Percentiles rank a stretch among this genome's conserved stretches.
Conservation (phyloP, 35 echinoderm and acorn worm genomes). For the Strongylocentrotus purpuratus region DNA sequence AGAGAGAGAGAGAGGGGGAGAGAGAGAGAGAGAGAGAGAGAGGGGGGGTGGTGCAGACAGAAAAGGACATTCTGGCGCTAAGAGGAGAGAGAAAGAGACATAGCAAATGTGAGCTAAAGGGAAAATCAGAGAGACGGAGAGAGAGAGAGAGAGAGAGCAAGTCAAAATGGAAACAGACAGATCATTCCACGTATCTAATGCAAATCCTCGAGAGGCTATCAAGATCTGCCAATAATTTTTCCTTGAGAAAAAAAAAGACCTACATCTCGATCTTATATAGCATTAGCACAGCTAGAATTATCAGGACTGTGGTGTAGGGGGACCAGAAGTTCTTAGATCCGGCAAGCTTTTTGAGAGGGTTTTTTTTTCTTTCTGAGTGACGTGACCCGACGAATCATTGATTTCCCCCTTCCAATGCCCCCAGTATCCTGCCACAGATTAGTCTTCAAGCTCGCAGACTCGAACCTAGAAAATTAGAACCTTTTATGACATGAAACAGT, state of each 20-base stretch:
- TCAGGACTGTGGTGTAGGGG: not conserved
- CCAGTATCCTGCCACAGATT: not conserved
- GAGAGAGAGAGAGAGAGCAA: not conserved
- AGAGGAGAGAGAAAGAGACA: no score
- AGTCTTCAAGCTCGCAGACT: not conserved
- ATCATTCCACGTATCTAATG: not conserved
- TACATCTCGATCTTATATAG: not conserved
- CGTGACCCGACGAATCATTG: conserved; percentile 34
- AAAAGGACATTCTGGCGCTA: no score
- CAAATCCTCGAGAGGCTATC: not conserved
- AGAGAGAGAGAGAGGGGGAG: no score
- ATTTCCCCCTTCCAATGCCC: conserved; percentile 11
- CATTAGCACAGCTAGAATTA: not conserved
- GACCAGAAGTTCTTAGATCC: not conserved
- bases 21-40: no score
- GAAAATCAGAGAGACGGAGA: not conserved
- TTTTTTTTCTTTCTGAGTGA: not conserved
- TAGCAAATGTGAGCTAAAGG: no score
- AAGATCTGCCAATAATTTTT: not conserved
- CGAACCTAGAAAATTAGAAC: not conserved
- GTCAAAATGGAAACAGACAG: not conserved
- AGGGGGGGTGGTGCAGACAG: no score
- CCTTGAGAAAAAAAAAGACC: not conserved
- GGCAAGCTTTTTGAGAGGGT: not conserved
- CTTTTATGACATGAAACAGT: not conserved